A percentile compares a stretch with the other conserved stretches of the same genome.
These are phyloP conservation scores for Ariopsis seemanni DNA, from an alignment of 2,113 vertebrate genomes.

Conservation along the genomic window DNA sequence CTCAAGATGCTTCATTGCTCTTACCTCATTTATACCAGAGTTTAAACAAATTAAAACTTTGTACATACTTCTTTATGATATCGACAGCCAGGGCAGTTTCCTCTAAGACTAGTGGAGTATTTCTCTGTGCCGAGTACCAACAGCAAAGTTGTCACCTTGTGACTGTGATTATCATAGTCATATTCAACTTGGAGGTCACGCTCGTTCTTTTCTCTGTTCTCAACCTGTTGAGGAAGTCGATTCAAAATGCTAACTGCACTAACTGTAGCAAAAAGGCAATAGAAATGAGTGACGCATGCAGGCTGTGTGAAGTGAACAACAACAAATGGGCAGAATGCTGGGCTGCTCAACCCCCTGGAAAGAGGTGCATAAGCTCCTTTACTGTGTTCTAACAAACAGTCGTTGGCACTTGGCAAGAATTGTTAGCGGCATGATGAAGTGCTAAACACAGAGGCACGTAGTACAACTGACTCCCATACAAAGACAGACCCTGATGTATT, in stretches of 20 bases:
- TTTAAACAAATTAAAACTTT: background rate
- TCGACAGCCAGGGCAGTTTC: background rate
- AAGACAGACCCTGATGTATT: background rate
- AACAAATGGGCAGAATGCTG: background rate
- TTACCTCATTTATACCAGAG: background rate
- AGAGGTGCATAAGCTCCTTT: background rate
- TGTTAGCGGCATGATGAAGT: background rate
- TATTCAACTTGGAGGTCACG: background rate
- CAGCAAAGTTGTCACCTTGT: background rate
- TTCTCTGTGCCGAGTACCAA: background rate
- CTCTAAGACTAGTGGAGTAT: too few relatives aligned
- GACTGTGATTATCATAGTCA: background rate
- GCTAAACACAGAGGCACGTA: background rate
- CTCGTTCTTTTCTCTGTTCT: background rate
- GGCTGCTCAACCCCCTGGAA: background rate
- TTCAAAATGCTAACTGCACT: background rate
- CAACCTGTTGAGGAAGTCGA: background rate
- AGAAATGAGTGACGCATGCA: background rate
- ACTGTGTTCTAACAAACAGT: background rate
- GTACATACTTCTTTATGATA: background rate
- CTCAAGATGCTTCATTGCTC: background rate
- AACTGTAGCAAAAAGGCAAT: too few relatives aligned
- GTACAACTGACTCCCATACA: background rate
- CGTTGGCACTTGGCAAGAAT: background rate
- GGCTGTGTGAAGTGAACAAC: background rate